Base-by-base conservation (phyloP, 1,140 invertebrate species). In the Diachasmimorpha longicaudata region DNA sequence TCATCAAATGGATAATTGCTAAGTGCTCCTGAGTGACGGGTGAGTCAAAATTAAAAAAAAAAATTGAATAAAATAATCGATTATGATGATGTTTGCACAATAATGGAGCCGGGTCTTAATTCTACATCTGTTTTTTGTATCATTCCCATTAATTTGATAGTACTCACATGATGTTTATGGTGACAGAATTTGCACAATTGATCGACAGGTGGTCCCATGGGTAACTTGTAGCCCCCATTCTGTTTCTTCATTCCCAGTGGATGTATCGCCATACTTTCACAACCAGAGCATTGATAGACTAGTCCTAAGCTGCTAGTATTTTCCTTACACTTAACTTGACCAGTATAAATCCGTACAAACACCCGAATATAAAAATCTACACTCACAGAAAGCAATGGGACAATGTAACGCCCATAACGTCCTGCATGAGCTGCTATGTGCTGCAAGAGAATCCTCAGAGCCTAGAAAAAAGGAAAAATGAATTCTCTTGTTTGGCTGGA, bases 301-400 rank as follows among this genome's bases (percentile, higher is more conserved):
- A 95, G 92, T 5, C 96, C 94, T 66, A 96, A 89, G 87, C 98
- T 97, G 79, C 93, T 95, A 25, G 93, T 93, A 74, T 94, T 93
- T 81, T 92, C 90, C 90, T 99, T 99, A 78, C 96, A 97, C 80
- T 94, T 93, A 13, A 91, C 87, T 77, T 95, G 94, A 66, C 97
- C 93, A 0, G 93, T 92, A 70, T 91, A 93, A 2, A 99, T 89
- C 82, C 92, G 92, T 0, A 99, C 96, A 90, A 99, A 99, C 6
- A 99, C 93, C 78, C 99, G 90, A 25, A 99, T 93, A 87, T 99
- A 99, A 89, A 99, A 99, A 89, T 99, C 99, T 4, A 95, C 96
- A 74, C 97, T 98, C 67, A 99, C 85, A 23, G 95, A 97, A 0
- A 99, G 81, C 5, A 99, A 79, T 0, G 99, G 99, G 70, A 93